Percentiles rank a stretch among this genome's conserved stretches.
Evolutionary conservation across 2,797 vertebrate genomes (phyloP).

Genomic region (Philypnodon macrostomus): DNA sequence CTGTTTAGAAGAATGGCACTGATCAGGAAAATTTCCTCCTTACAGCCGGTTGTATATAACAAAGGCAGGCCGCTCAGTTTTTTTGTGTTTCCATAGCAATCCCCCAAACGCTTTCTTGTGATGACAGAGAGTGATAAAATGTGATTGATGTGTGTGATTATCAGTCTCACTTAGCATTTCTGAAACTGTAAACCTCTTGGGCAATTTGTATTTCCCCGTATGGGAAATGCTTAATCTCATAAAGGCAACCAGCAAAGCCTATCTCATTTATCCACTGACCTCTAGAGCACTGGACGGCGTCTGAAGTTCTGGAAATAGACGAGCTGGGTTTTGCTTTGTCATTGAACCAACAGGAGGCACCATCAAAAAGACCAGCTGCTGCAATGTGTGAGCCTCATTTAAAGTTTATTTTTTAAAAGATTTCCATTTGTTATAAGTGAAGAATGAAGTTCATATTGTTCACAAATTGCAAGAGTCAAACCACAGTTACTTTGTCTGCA

Average conservation of each 20-base stretch:
- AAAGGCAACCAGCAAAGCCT: slow-evolving; percentile 35
- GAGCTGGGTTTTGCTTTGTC: slow-evolving; percentile 6
- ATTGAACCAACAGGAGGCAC: slow-evolving; percentile 1
- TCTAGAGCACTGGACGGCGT: slow-evolving; percentile 40
- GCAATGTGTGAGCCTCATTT: neutral
- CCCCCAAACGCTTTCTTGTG: slow-evolving; percentile 35
- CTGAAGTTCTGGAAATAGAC: slow-evolving; percentile 26
- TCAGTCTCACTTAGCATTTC: slow-evolving; percentile 57
- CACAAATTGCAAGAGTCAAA: slow-evolving; percentile 28
- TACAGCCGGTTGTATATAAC: no score
- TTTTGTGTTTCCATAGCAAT: slow-evolving; percentile 18
- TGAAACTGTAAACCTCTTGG: slow-evolving; percentile 59
- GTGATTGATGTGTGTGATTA: slow-evolving; percentile 62
- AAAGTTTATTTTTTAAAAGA: neutral
- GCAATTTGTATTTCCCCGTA: slow-evolving; percentile 48
- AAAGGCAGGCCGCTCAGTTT: neutral
- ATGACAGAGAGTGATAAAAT: slow-evolving; percentile 50
- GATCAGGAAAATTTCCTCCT: no score
- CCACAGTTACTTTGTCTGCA: slow-evolving; percentile 34
- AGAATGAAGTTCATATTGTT: slow-evolving; percentile 11
- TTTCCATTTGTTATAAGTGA: neutral
- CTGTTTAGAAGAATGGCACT: no score
- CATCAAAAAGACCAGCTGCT: slow-evolving; percentile 11
- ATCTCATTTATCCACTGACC: slow-evolving; percentile 59
- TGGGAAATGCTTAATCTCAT: slow-evolving; percentile 42